Evolutionary conservation across 2,888 invertebrate species (phyloP).

Genomic region (Holacanthella duospinosa): DNA sequence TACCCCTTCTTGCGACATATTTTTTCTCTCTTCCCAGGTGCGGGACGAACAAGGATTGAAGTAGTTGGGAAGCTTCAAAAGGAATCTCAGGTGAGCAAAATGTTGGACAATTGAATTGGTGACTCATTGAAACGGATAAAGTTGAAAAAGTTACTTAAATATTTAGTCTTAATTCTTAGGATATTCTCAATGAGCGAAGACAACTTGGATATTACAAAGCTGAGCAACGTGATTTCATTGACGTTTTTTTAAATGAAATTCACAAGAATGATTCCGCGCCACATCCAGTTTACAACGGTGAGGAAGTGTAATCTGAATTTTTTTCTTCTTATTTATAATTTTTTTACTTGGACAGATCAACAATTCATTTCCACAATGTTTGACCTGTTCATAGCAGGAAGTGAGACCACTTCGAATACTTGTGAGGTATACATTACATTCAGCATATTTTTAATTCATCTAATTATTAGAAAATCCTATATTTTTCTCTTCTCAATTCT

Average conservation of each 20-base stretch:
- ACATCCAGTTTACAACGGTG: background rate
- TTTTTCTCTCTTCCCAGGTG: background rate
- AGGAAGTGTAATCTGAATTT: background rate
- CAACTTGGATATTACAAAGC: slow-evolving; percentile 20
- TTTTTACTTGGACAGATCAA: slow-evolving; percentile 23
- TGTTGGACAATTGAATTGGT: too few species aligned
- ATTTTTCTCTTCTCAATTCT: too few species aligned
- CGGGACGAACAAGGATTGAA: background rate
- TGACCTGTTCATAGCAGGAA: slow-evolving; percentile 35
- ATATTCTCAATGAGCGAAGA: slow-evolving; percentile 21
- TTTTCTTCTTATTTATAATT: background rate
- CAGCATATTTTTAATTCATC: too few species aligned
- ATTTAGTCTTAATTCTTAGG: slow-evolving; percentile 13
- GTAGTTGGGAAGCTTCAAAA: background rate
- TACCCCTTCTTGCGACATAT: background rate
- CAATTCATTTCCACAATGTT: slow-evolving; percentile 27
- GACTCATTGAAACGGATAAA: too few species aligned
- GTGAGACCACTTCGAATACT: slow-evolving; percentile 32
- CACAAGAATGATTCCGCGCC: slow-evolving; percentile 14
- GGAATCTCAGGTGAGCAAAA: background rate
- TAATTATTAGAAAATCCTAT: too few species aligned
- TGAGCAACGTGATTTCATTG: slow-evolving; percentile 26
- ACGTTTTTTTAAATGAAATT: slow-evolving; percentile 28
- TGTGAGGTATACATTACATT: slow-evolving; percentile 14
- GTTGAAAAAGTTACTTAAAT: too few species aligned